Base-by-base conservation (phyloP, 2,888 invertebrate genomes). In the Caenorhabditis plicata region DNA sequence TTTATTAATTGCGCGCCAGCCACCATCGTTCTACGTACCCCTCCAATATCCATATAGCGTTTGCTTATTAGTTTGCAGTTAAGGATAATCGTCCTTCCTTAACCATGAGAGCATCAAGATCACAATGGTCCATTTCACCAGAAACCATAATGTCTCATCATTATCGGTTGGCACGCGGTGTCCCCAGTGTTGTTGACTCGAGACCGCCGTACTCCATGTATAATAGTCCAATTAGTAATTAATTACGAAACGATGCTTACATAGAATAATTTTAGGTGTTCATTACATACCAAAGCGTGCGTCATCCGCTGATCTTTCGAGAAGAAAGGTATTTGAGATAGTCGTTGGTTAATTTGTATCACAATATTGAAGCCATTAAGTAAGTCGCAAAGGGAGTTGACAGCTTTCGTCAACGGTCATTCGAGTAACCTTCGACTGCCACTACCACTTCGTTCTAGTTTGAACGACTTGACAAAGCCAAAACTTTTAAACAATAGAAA, bases 91-190 rank as follows among this genome's bases (percentile, higher is more conserved):
- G n/a, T n/a, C n/a, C n/a, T n/a, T n/a, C n/a, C n/a, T n/a, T n/a
- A n/a, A n/a, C n/a, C n/a, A 58, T 65, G 52, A 51, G 61, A 31
- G 46, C 53, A 25, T 63, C 57, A 15, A 62, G 55, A 44, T 63
- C 63, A 33, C 51, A 58, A 63, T 68, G 68, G 68, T 51, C 64
- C 36, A 44, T 60, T 25, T 60, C 58, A 25, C 68, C 68, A 13
- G 68, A 68, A 44, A 64, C 58, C 0, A 68, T 68, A 26, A 68
- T 68, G 55, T 63, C 65, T 15, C 68, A 68, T 44, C 68, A 68
- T 42, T 68, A 56, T 53, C 56, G 61, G n/a, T 36, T 68, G 33
- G 57, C 63, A 9, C 55, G 51, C 31, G 68, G 68, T 13, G 38
- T 68, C n/a, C 50, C 49, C 35, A 46, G 50, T 29, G 60, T 63